These are phyloP conservation scores for Silurus lanzhouensis DNA, from an alignment of 2,797 vertebrate genomes.

Conservation along the genomic window DNA sequence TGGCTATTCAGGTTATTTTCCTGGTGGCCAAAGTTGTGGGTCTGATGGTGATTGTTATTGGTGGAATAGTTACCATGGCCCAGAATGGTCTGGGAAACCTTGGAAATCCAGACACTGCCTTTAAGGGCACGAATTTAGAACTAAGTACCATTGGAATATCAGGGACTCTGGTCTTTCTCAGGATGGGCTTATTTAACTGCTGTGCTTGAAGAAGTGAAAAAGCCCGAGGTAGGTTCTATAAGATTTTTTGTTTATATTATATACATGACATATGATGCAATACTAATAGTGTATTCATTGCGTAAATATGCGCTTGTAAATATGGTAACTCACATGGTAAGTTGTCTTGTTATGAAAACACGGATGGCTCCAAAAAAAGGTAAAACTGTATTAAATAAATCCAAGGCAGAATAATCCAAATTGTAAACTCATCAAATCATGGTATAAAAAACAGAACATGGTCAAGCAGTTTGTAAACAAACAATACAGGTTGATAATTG, in stretches of 20 bases:
- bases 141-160: conserved; percentile 72
- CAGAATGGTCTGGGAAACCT: conserved; percentile 69
- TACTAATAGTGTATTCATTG: conserved; percentile 39
- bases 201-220: conserved; percentile 81
- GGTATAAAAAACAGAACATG: too few species aligned
- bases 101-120: conserved; percentile 64
- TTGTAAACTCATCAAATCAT: too few species aligned
- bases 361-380: background rate
- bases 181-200: conserved; percentile 83
- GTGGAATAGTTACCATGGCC: conserved; percentile 69
- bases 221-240: conserved; percentile 72
- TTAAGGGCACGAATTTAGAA: conserved; percentile 70
- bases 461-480: too few species aligned
- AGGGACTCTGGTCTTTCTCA: conserved; percentile 81
- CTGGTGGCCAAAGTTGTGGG: conserved; percentile 75
- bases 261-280: conserved; percentile 65
- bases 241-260: background rate
- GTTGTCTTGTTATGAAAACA: conserved; percentile 11
- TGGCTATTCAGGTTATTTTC: conserved; percentile 78
- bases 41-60: conserved; percentile 73
- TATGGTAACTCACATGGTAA: conserved; percentile 86
- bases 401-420: too few species aligned
- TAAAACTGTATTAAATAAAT: background rate
- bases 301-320: too few species aligned
- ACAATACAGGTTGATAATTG: too few species aligned